Percentiles rank a stretch among this genome's conserved stretches.
These are phyloP conservation scores for Tonatia bakeri DNA, from an alignment of 2,113 vertebrate species.

Conservation along the genomic window DNA sequence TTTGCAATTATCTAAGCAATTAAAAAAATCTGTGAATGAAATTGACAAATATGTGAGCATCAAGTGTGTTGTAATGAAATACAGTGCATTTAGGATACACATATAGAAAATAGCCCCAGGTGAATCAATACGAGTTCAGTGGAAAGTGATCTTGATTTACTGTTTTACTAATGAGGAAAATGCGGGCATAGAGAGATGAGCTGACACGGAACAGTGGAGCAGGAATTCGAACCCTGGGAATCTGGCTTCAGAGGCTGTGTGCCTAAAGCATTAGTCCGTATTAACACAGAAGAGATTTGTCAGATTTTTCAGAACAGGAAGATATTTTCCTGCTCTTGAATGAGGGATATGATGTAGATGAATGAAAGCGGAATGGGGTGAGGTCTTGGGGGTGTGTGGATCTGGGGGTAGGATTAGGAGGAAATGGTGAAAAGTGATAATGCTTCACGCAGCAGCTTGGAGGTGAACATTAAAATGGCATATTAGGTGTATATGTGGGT, in stretches of 20 bases:
- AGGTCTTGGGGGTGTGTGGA: background rate
- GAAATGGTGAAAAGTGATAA: background rate
- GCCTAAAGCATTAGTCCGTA: background rate
- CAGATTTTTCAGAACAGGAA: background rate
- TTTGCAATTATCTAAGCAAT: background rate
- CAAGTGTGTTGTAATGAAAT: background rate
- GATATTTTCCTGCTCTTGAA: background rate
- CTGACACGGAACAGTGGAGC: background rate
- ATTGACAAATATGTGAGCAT: background rate
- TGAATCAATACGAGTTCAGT: background rate
- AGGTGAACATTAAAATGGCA: slow-evolving; percentile 38
- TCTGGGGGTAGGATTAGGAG: background rate
- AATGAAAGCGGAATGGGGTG: background rate
- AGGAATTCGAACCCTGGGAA: background rate
- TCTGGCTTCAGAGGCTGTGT: background rate
- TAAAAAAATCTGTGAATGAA: slow-evolving; percentile 16
- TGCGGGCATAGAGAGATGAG: background rate
- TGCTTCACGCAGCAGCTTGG: background rate
- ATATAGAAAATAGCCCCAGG: background rate
- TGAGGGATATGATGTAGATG: background rate
- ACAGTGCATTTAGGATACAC: background rate
- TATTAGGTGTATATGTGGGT: background rate
- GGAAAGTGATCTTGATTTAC: background rate
- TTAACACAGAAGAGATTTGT: background rate
- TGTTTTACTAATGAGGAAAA: background rate